Base-by-base conservation (phyloP, 2,113 vertebrate genomes). In the Mastomys natalensis region DNA sequence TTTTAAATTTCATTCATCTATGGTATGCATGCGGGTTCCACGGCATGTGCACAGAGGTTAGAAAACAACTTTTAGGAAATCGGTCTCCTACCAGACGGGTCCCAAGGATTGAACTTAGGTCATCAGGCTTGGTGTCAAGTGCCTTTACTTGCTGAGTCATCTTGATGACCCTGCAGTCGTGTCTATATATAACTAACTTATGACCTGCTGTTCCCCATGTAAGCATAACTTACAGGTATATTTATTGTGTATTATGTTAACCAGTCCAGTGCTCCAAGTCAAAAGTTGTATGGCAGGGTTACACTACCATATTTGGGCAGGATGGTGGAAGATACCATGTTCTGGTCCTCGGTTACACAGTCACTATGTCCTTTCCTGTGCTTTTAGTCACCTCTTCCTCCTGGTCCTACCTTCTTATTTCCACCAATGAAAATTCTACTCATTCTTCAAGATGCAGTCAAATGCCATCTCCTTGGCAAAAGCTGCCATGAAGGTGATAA, bases 161-260 rank as follows among this genome's bases (percentile, higher is more conserved):
- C 58, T 43, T 55, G n/a, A 64, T 43, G n/a, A 26, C 7, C 85
- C 80, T 91, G 34, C 19, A 80, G 51, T 90, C 85, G 86, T 55
- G 86, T 78, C 31, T 45, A 48, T 40, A 7, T 78, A 48, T 55
- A 92, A 84, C 34, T 72, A 77, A 89, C 43, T 89, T 70, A 86
- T 43, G 53, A 51, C 48, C 73, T 24, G 34, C n/a, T 87, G 5
- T 85, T 88, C 13, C 51, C 60, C 84, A 17, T 19, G 24, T 51
- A 76, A 77, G 51, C 92, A 86, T 68, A 45, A 85, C 76, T 93
- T 96, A 93, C 19, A 76, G 34, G 43, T 34, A 91, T 93, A 66
- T 84, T 51, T 53, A n/a, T 43, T 31, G 48, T 6, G 37, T 74
- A 53, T 10, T 86, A 15, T 62, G 53, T 53, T 76, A 88, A 60